phyloP scores from a whole-genome alignment of 2,797 vertebrate genomes.

The Amazonetta brasiliensis region DNA sequence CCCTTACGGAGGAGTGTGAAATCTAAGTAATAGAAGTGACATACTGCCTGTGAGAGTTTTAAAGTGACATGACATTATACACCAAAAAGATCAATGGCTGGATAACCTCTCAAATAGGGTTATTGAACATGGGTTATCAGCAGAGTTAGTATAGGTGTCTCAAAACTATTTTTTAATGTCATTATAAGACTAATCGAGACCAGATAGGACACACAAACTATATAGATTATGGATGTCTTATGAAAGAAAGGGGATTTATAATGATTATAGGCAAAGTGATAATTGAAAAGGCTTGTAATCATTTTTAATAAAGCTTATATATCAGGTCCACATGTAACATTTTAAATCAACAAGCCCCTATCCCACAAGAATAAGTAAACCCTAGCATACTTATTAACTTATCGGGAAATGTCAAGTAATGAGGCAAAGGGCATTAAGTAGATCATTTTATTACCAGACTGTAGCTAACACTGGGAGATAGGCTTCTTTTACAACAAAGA shows the following conservation, averaged over 20 bases:
- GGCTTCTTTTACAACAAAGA: conserved; percentile 48
- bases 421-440: conserved; percentile 2
- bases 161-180: neutral
- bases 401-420: conserved; percentile 27
- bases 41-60: conserved; percentile 13
- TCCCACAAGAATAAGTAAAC: neutral
- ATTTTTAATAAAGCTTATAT: neutral
- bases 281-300: neutral
- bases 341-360: neutral
- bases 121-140: neutral
- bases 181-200: neutral
- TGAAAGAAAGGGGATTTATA: neutral
- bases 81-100: neutral
- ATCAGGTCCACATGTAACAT: neutral
- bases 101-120: neutral
- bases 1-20: conserved; percentile 44
- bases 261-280: neutral
- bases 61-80: neutral
- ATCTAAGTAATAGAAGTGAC: conserved; percentile 52
- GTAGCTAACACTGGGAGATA: neutral
- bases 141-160: neutral
- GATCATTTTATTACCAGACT: conserved; percentile 5
- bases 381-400: neutral
- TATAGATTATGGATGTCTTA: neutral
- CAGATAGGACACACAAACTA: neutral